Conservation (phyloP, 2,113 vertebrate genomes). For the Nibea albiflora region DNA sequence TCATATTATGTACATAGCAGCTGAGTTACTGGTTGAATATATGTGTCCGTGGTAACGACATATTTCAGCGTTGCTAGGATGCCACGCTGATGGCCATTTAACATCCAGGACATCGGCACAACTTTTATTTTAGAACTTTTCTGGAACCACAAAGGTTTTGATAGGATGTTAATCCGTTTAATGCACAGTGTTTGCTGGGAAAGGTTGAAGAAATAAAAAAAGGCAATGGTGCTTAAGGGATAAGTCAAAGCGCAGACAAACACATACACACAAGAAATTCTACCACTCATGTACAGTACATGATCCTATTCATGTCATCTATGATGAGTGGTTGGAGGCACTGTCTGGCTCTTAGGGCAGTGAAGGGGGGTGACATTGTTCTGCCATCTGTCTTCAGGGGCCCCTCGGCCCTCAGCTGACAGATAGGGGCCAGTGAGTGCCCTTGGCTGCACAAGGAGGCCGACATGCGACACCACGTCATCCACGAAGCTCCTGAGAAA, state of each 20-base stretch:
- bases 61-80: too few relatives aligned
- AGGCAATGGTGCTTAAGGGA: neutral
- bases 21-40: too few relatives aligned
- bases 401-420: slow-evolving; percentile 44
- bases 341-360: slow-evolving; percentile 11
- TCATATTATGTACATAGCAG: too few relatives aligned
- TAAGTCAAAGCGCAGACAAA: neutral
- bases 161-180: too few relatives aligned
- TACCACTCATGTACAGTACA: neutral
- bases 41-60: too few relatives aligned
- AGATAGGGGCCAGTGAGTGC: slow-evolving; percentile 28
- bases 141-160: too few relatives aligned
- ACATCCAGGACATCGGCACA: too few relatives aligned
- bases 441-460: slow-evolving; percentile 20
- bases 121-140: too few relatives aligned
- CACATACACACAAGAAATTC: neutral
- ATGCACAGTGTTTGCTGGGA: too few relatives aligned
- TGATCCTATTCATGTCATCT: slow-evolving; percentile 40
- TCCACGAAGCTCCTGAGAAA: slow-evolving; percentile 7
- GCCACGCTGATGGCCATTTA: too few relatives aligned
- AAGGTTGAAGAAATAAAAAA: too few relatives aligned
- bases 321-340: slow-evolving; percentile 2
- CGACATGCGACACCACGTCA: slow-evolving; percentile 14
- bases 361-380: slow-evolving; percentile 24
- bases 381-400: slow-evolving; percentile 48